phyloP scores from a whole-genome alignment of 2,797 vertebrate species.

The Sebastes vulpes region DNA sequence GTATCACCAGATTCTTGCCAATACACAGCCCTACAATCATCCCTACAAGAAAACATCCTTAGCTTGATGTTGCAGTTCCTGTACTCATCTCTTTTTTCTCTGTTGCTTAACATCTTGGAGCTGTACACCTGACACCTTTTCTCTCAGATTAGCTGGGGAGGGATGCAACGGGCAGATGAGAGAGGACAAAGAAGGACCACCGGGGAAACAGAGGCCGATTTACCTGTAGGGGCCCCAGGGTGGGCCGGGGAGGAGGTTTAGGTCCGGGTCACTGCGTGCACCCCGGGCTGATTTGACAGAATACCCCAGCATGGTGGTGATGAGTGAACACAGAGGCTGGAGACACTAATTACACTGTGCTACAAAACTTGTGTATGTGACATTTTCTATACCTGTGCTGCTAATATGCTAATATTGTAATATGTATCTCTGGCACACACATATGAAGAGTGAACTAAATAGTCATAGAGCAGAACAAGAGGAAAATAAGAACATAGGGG shows the following conservation, averaged over 20 bases:
- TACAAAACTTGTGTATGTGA: background rate
- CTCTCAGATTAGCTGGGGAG: background rate
- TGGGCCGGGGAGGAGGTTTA: constrained; percentile 39
- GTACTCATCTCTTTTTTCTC: background rate
- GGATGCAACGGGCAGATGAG: constrained; percentile 42
- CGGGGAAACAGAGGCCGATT: constrained; percentile 36
- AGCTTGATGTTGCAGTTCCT: background rate
- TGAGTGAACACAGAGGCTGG: constrained; percentile 35
- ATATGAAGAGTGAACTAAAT: background rate
- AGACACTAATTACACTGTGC: constrained; percentile 22
- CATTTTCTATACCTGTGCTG: background rate
- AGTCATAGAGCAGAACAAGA: background rate
- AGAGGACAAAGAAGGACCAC: constrained; percentile 76
- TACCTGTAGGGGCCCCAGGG: constrained; percentile 48
- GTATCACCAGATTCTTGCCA: too few species aligned
- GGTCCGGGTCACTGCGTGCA: constrained; percentile 59
- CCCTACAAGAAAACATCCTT: background rate
- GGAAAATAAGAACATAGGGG: background rate
- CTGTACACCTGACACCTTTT: background rate
- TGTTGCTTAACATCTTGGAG: background rate
- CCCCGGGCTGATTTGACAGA: constrained; percentile 56
- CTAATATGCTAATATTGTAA: background rate
- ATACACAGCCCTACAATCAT: too few species aligned
- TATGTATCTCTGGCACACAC: background rate
- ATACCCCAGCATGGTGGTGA: constrained; percentile 19